Evolutionary conservation across 2,888 invertebrate species (phyloP).

Genomic region (Mechanitis messenoides): DNA sequence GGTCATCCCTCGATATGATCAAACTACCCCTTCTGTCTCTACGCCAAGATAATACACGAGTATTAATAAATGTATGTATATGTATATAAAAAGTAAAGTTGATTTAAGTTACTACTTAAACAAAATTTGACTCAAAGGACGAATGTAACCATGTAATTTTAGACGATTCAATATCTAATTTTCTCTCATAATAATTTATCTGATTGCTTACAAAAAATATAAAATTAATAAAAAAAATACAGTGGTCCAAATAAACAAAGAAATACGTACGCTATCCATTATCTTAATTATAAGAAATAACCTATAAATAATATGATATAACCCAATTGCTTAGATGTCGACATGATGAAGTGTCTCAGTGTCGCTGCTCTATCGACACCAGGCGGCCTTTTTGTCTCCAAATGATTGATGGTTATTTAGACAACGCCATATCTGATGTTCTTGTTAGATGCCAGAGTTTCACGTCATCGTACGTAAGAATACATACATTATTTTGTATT

Average conservation of each 20-base stretch:
- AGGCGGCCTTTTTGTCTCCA: constrained; percentile 56
- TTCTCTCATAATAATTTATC: no score
- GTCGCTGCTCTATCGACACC: constrained; percentile 54
- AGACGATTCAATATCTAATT: no score
- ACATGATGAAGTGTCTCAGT: constrained; percentile 47
- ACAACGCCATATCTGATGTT: constrained; percentile 43
- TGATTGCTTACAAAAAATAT: no score
- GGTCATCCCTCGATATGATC: constrained; percentile 57
- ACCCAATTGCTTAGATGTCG: constrained; percentile 13
- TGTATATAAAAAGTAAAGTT: no score
- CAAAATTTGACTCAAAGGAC: no score
- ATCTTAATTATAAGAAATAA: neutral
- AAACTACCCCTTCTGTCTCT: constrained; percentile 47
- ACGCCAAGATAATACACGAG: no score
- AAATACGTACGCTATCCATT: neutral
- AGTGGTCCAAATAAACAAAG: no score
- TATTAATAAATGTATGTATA: no score
- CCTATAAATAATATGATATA: constrained; percentile 8
- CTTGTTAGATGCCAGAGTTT: constrained; percentile 9
- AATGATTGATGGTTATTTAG: constrained; percentile 57
- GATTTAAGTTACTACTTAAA: no score
- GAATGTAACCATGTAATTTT: no score
- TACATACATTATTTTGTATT: neutral
- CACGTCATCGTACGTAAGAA: constrained; percentile 25
- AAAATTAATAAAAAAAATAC: no score